These are phyloP conservation scores for Psittacula echo DNA, from an alignment of 2,797 vertebrate genomes.

Conservation along the genomic window DNA sequence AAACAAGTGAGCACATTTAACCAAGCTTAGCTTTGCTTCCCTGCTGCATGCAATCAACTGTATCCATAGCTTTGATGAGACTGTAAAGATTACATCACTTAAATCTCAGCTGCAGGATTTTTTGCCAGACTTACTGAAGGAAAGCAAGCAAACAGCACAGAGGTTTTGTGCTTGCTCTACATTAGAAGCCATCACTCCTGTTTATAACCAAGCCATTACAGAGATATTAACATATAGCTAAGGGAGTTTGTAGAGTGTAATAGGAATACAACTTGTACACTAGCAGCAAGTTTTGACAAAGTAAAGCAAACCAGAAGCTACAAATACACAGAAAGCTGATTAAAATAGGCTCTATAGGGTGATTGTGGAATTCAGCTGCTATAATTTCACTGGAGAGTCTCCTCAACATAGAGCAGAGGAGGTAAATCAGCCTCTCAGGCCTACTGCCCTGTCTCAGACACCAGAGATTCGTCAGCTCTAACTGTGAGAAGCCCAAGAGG, in stretches of 20 bases:
- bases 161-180: rapidly evolving
- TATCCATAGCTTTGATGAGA: neutral
- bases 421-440: neutral
- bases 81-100: neutral
- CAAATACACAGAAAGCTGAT: neutral
- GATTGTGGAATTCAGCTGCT: neutral
- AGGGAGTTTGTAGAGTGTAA: rapidly evolving
- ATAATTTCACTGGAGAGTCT: neutral
- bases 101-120: neutral
- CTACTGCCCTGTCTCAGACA: neutral
- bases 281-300: neutral
- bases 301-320: neutral
- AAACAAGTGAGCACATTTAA: neutral
- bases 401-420: rapidly evolving
- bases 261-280: rapidly evolving
- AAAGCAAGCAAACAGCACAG: neutral
- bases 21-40: neutral
- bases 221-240: neutral
- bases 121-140: neutral
- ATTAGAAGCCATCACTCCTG: rapidly evolving
- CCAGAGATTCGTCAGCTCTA: neutral
- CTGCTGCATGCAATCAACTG: conserved; percentile 23
- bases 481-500: neutral
- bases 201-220: too few species aligned
- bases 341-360: neutral